Evolutionary conservation across 2,797 vertebrate genomes (phyloP).

Genomic region (Phoxinus dragarum): DNA sequence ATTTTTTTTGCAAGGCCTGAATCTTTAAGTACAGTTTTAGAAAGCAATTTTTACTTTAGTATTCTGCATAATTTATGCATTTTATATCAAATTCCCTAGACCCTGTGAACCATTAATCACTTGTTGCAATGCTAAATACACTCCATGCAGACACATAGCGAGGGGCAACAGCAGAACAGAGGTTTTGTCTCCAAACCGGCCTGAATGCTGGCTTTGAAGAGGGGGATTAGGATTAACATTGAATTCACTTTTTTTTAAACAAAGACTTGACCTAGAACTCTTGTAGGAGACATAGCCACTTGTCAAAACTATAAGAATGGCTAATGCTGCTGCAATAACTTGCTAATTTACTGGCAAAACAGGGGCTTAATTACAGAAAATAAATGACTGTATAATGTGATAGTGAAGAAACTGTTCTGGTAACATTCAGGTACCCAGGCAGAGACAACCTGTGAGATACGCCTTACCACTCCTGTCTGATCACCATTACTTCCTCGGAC

Average conservation of each 20-base stretch:
- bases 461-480: not conserved
- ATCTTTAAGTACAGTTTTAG: not conserved
- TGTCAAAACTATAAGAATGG: slow-evolving; percentile 62
- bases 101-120: slow-evolving; percentile 47
- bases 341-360: slow-evolving; percentile 57
- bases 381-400: slow-evolving; percentile 36
- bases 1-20: not conserved
- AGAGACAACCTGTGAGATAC: not conserved
- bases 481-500: not conserved
- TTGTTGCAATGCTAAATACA: slow-evolving; percentile 46
- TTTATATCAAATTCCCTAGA: slow-evolving; percentile 17
- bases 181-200: slow-evolving; percentile 51
- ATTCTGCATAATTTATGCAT: not conserved
- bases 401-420: not conserved
- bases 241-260: slow-evolving; percentile 62
- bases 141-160: slow-evolving; percentile 47
- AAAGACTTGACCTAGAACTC: slow-evolving; percentile 66
- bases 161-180: slow-evolving; percentile 24
- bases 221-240: slow-evolving; percentile 68
- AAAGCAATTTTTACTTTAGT: not conserved
- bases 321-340: slow-evolving; percentile 60
- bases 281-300: slow-evolving; percentile 61
- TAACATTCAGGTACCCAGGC: not conserved
- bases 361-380: slow-evolving; percentile 49
- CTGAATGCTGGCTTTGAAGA: slow-evolving; percentile 64